A percentile compares a stretch with the other conserved stretches of the same genome.
Evolutionary conservation across 2,797 vertebrate genomes (phyloP).

Genomic region (Fistularia commersonii): DNA sequence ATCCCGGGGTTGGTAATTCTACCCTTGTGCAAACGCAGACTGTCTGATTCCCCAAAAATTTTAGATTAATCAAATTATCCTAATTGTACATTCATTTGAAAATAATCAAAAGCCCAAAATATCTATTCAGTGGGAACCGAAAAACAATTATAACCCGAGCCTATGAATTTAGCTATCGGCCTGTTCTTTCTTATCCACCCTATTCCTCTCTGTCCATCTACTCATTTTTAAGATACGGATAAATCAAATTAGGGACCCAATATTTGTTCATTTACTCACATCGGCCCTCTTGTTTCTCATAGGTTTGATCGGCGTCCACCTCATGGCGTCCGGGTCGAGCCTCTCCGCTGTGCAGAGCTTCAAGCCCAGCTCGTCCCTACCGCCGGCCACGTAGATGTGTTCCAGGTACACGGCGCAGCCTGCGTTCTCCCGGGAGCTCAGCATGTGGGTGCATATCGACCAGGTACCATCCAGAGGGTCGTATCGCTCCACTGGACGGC

Average conservation of each 20-base stretch:
- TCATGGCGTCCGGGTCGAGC: constrained; percentile 41
- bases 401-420: constrained; percentile 57
- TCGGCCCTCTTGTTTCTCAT: constrained; percentile 58
- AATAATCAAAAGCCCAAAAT: too few relatives aligned
- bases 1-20: too few relatives aligned
- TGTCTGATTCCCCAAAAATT: too few relatives aligned
- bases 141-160: neutral
- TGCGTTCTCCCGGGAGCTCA: constrained; percentile 58
- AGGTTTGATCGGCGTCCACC: constrained; percentile 47
- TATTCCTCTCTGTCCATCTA: neutral
- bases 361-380: constrained; percentile 54
- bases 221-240: neutral
- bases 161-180: neutral
- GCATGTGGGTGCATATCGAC: constrained; percentile 55
- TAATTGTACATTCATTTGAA: too few relatives aligned
- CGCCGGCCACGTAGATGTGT: constrained; percentile 56
- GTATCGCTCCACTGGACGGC: constrained; percentile 67
- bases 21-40: too few relatives aligned
- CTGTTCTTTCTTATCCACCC: neutral
- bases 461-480: constrained; percentile 60
- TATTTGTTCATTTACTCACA: constrained; percentile 33
- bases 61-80: too few relatives aligned
- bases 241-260: neutral
- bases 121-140: too few relatives aligned
- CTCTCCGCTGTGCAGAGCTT: constrained; percentile 53